Percentiles rank a stretch among this genome's conserved stretches.
These are phyloP conservation scores for Drosophila percnosoma DNA, from an alignment of 2,888 invertebrate species.

Conservation along the genomic window DNA sequence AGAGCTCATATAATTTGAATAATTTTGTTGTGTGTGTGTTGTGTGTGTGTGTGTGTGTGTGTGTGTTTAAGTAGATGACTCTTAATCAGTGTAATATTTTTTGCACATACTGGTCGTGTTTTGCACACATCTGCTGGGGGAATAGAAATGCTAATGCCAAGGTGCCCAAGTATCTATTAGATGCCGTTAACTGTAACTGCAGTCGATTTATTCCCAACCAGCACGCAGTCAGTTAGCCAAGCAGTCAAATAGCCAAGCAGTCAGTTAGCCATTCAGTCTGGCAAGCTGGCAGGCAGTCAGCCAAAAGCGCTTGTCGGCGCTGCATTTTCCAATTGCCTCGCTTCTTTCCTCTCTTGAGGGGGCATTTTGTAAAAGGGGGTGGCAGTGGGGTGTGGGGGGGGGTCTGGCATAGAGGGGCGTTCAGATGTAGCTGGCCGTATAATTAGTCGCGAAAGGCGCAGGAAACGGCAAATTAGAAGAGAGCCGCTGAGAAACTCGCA, in stretches of 20 bases:
- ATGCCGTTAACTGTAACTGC: conserved; percentile 78
- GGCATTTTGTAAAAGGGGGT: background rate
- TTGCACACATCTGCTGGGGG: conserved; percentile 27
- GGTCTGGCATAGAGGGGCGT: conserved; percentile 10
- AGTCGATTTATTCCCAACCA: conserved; percentile 66
- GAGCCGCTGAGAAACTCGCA: conserved; percentile 44
- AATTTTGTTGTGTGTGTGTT: background rate
- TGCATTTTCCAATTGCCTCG: conserved; percentile 61
- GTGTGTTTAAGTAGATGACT: background rate
- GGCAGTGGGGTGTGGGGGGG: background rate
- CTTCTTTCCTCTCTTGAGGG: conserved; percentile 37
- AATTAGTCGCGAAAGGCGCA: conserved; percentile 73
- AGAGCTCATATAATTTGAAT: background rate
- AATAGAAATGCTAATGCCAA: conserved; percentile 62
- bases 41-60: background rate
- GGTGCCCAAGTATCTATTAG: conserved; percentile 81
- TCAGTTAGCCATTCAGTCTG: background rate
- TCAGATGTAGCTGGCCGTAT: conserved; percentile 36
- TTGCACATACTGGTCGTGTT: background rate
- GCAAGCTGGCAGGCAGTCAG: conserved; percentile 30
- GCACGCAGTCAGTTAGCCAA: conserved; percentile 58
- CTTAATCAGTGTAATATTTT: background rate
- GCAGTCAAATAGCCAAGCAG: background rate
- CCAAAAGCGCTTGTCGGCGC: conserved; percentile 68
- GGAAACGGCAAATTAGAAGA: conserved; percentile 74